These are phyloP conservation scores for Lochmaea crataegi DNA, from an alignment of 2,888 invertebrate genomes.

Conservation along the genomic window DNA sequence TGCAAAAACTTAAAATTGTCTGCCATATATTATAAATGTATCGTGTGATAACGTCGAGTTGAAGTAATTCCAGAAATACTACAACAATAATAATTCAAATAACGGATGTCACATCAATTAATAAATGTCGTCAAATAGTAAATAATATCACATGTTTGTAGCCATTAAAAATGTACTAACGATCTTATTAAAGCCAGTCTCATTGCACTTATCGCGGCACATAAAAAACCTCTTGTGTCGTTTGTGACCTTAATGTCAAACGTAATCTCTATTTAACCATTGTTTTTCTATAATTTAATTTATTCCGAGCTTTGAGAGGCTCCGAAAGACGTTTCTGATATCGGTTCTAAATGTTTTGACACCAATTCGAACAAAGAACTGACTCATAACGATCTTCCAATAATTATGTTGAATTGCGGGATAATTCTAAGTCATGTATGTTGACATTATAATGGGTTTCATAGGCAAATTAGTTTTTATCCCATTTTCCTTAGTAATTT, in stretches of 20 bases:
- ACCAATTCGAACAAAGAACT: constrained; percentile 11
- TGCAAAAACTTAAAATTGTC: no score
- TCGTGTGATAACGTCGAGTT: no score
- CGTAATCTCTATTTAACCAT: constrained; percentile 28
- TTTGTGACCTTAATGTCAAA: constrained; percentile 31
- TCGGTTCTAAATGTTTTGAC: constrained; percentile 2
- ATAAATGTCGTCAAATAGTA: constrained; percentile 37
- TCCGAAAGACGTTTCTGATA: constrained; percentile 30
- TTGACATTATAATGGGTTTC: no score
- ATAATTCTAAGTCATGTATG: no score
- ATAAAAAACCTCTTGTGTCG: constrained; percentile 40
- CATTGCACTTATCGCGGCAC: constrained; percentile 26
- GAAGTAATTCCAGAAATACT: neutral
- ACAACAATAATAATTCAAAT: constrained; percentile 13
- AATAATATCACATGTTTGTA: constrained; percentile 35
- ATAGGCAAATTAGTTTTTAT: no score
- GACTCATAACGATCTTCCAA: neutral
- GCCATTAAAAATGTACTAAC: constrained; percentile 35
- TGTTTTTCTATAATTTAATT: constrained; percentile 26
- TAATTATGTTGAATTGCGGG: neutral
- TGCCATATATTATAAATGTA: no score
- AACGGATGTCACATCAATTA: constrained; percentile 38
- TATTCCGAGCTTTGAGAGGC: constrained; percentile 29
- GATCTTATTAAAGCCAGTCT: constrained; percentile 38
- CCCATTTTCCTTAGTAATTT: no score